Conservation (phyloP, 2,113 vertebrate genomes). For the Spizaetus ornatus region DNA sequence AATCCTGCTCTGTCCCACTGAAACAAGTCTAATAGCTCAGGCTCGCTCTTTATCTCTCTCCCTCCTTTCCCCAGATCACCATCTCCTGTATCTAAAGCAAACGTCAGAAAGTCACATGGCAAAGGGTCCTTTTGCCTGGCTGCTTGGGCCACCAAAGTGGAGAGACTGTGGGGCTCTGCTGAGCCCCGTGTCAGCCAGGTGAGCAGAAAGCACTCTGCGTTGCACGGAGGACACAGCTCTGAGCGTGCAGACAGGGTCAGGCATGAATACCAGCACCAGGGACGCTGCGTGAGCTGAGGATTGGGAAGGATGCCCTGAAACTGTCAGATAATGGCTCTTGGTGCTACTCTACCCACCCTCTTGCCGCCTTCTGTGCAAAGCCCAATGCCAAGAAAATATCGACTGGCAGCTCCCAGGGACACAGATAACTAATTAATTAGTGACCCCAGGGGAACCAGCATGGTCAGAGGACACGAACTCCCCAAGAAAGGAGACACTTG, state of each 20-base stretch:
- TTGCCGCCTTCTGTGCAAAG: not conserved
- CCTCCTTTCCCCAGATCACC: not conserved
- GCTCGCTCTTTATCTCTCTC: not conserved
- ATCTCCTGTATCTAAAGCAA: not conserved
- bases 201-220: not conserved
- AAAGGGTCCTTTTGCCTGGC: not conserved
- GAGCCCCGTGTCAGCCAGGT: accelerated
- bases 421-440: not conserved
- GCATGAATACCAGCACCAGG: not conserved
- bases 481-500: not conserved
- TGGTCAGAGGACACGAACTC: not conserved
- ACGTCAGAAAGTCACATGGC: accelerated
- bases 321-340: not conserved
- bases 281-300: not conserved
- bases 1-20: not conserved
- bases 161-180: not conserved
- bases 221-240: not conserved
- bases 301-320: not conserved
- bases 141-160: not conserved
- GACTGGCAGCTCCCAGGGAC: not conserved
- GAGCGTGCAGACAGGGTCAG: not conserved
- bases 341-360: not conserved
- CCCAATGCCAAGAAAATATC: not conserved
- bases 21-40: not conserved
- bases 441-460: not conserved